These are phyloP conservation scores for Mesitornis unicolor DNA, from an alignment of 2,113 vertebrate genomes.

Conservation along the genomic window DNA sequence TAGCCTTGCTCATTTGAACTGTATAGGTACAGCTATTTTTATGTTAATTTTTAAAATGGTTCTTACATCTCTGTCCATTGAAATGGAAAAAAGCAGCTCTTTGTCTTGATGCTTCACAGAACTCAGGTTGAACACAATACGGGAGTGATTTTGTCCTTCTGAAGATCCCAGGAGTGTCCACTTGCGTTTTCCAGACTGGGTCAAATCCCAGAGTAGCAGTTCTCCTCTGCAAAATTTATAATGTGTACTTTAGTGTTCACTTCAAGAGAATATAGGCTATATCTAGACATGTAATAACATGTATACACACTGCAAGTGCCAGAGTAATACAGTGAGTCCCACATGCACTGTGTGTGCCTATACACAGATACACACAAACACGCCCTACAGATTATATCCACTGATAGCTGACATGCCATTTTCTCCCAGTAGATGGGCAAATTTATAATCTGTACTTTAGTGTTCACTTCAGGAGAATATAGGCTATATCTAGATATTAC, in stretches of 20 bases:
- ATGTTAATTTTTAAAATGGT: not conserved
- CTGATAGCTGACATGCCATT: not conserved
- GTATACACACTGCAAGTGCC: not conserved
- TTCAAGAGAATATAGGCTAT: not conserved
- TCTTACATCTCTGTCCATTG: conserved; percentile 93
- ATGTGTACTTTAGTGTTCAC: not conserved
- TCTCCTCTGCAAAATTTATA: conserved; percentile 81
- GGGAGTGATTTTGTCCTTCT: conserved; percentile 90
- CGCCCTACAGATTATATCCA: not conserved
- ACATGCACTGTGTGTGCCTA: not conserved
- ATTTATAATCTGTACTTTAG: not conserved
- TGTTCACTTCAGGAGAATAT: not conserved
- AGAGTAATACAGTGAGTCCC: not conserved
- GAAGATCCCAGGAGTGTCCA: conserved; percentile 83
- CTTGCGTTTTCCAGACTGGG: conserved; percentile 82
- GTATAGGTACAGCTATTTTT: not conserved
- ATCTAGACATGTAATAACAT: rapidly evolving
- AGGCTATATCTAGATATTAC: not conserved
- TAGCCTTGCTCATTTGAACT: not conserved
- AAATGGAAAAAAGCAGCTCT: conserved; percentile 90
- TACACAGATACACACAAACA: not conserved
- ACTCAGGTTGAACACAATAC: conserved; percentile 92
- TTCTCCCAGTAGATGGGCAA: not conserved
- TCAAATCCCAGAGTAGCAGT: conserved; percentile 89
- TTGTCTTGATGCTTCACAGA: conserved; percentile 71